phyloP scores from a whole-genome alignment of 2,797 vertebrate genomes.

The Halcyon smyrnensis region DNA sequence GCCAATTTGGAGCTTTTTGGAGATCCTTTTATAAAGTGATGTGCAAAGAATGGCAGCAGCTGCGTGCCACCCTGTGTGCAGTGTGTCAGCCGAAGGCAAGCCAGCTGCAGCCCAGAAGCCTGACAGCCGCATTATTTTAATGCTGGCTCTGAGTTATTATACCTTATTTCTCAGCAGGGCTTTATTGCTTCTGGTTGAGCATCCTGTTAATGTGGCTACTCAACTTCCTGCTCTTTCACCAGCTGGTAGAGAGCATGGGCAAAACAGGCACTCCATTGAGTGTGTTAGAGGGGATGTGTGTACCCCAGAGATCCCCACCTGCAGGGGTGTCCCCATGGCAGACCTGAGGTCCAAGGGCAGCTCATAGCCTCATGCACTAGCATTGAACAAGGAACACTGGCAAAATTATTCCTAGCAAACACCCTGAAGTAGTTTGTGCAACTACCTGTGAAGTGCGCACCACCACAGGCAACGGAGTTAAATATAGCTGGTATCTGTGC shows the following conservation, averaged over 20 bases:
- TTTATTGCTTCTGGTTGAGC: background rate
- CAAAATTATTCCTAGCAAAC: background rate
- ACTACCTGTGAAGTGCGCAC: background rate
- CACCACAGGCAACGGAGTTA: background rate
- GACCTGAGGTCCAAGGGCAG: background rate
- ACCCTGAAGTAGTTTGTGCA: background rate
- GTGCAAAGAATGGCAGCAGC: constrained; percentile 10
- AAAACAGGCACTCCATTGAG: background rate
- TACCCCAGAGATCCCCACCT: background rate
- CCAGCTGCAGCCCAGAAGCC: constrained; percentile 37
- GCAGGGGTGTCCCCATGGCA: rapidly evolving
- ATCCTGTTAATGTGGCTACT: background rate
- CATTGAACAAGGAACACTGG: background rate
- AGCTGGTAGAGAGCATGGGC: background rate
- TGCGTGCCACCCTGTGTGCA: rapidly evolving
- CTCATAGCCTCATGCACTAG: rapidly evolving
- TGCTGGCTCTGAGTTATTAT: background rate
- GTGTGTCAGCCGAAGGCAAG: background rate
- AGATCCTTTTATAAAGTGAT: background rate
- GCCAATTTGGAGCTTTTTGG: constrained; percentile 12
- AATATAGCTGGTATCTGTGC: background rate
- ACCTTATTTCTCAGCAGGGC: constrained; percentile 47
- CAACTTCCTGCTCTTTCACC: background rate
- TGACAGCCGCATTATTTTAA: background rate
- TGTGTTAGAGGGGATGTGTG: too few relatives aligned